Conservation (phyloP, 2,888 invertebrate genomes). For the Parthenolecanium corni region DNA sequence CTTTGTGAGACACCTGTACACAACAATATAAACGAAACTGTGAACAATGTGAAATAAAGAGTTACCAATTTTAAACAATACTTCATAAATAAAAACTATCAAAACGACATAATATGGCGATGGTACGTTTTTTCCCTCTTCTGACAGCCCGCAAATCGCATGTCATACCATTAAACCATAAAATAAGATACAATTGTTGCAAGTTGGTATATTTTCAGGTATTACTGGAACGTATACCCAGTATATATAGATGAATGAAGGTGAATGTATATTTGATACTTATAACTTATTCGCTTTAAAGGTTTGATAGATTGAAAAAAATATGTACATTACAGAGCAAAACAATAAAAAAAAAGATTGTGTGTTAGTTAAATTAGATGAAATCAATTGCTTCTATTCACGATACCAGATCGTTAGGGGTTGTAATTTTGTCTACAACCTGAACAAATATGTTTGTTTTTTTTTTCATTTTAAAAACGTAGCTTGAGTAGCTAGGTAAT, state of each 20-base stretch:
- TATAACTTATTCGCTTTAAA: not conserved
- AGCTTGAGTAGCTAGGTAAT: too few relatives aligned
- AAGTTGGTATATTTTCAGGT: constrained; percentile 3
- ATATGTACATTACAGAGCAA: not conserved
- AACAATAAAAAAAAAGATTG: not conserved
- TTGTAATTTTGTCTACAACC: constrained; percentile 5
- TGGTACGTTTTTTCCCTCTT: not conserved
- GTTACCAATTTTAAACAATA: not conserved
- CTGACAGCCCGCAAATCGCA: constrained; percentile 1
- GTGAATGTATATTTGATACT: not conserved
- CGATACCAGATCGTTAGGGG: constrained; percentile 14
- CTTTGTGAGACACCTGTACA: too few relatives aligned
- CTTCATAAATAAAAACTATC: not conserved
- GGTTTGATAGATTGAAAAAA: not conserved
- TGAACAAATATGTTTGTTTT: too few relatives aligned
- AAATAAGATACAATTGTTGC: constrained; percentile 20
- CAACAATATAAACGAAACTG: too few relatives aligned
- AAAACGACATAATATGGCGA: not conserved
- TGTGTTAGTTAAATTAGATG: constrained; percentile 2
- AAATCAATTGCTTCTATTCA: constrained; percentile 22
- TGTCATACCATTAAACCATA: constrained; percentile 22
- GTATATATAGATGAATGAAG: not conserved
- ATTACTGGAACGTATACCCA: not conserved
- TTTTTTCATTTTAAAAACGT: too few relatives aligned
- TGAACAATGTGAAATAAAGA: too few relatives aligned